A percentile compares a stretch with the other conserved stretches of the same genome.
These are phyloP conservation scores for Arctocebus calabarensis DNA, from an alignment of 2,797 vertebrate genomes.

Conservation along the genomic window DNA sequence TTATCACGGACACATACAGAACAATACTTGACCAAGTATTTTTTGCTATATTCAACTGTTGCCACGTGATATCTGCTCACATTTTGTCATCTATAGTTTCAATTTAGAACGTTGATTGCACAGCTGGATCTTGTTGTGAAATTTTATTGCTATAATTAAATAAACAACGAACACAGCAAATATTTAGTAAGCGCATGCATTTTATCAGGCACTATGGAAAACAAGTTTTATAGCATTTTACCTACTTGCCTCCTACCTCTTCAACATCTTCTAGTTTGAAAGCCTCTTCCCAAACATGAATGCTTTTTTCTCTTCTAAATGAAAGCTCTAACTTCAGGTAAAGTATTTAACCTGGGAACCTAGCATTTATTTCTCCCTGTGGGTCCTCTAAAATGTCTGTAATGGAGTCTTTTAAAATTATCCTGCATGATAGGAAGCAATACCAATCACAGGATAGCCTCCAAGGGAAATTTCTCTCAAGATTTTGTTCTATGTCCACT, in stretches of 20 bases:
- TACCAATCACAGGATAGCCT: not conserved
- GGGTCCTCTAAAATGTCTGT: not conserved
- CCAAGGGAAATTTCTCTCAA: not conserved
- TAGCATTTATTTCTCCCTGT: not conserved
- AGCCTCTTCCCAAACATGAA: not conserved
- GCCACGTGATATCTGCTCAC: not conserved
- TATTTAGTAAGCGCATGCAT: slow-evolving; percentile 55
- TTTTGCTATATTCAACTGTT: not conserved
- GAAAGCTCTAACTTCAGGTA: not conserved
- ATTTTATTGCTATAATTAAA: slow-evolving; percentile 72
- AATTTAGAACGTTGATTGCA: slow-evolving; percentile 62
- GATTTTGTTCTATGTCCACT: not conserved
- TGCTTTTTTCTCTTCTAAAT: not conserved
- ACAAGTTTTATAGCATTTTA: not conserved
- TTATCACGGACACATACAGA: not conserved
- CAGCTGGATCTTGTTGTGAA: slow-evolving; percentile 52
- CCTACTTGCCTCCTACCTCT: not conserved
- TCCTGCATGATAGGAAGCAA: not conserved
- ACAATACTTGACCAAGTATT: not conserved
- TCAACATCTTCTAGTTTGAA: slow-evolving; percentile 20
- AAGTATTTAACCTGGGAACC: not conserved
- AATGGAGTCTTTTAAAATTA: not conserved
- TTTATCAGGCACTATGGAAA: slow-evolving; percentile 2
- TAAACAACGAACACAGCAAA: slow-evolving; percentile 66
- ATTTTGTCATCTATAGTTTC: not conserved